Conservation (phyloP, 2,113 vertebrate genomes). For the Leptocoma aspasia region DNA sequence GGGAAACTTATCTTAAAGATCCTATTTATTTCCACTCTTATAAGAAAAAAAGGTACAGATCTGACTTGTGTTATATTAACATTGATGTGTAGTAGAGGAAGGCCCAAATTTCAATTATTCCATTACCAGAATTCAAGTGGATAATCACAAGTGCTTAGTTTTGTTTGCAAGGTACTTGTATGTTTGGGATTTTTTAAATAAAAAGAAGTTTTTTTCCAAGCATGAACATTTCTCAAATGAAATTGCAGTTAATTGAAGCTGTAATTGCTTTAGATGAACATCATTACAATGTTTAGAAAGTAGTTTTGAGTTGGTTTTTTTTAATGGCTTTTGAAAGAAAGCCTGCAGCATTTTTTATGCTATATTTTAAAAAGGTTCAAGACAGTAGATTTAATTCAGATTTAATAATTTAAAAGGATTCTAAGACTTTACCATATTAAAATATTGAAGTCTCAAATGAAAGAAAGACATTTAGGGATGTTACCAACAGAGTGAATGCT, state of each 20-base stretch:
- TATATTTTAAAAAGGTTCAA: background rate
- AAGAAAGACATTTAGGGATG: background rate
- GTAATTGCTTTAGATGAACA: constrained; percentile 15
- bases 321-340: background rate
- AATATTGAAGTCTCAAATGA: background rate
- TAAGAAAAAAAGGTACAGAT: background rate
- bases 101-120: background rate
- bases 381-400: background rate
- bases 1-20: background rate
- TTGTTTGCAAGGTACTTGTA: background rate
- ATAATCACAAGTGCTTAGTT: background rate
- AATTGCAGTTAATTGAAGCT: constrained; percentile 20
- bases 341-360: background rate
- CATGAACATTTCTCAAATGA: background rate
- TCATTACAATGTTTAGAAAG: background rate
- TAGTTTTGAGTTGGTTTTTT: background rate
- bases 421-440: background rate
- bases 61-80: background rate
- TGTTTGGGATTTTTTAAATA: background rate
- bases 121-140: background rate
- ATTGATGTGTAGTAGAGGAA: background rate
- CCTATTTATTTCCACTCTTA: background rate
- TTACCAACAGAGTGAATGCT: background rate
- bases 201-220: background rate
- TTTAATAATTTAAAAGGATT: background rate